These are phyloP conservation scores for Siderastrea siderea DNA, from an alignment of 92 coral and sea anemone species.

Conservation along the genomic window DNA sequence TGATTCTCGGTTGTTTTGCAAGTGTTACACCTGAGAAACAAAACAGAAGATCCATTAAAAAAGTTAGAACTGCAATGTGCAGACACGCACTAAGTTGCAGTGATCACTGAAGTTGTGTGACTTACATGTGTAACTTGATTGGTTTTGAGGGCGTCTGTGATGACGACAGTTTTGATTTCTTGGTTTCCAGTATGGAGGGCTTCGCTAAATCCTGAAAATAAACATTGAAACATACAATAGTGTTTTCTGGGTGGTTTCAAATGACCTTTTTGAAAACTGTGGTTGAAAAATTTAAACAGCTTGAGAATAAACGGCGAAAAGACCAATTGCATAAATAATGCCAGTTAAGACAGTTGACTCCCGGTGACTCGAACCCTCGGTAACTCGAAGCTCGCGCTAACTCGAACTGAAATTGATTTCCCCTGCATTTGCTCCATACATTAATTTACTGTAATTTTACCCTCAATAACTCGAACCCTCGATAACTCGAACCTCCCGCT, in stretches of 20 bases:
- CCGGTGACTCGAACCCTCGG: no score
- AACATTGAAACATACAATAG: neutral
- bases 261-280: neutral
- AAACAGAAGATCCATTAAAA: neutral
- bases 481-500: no score
- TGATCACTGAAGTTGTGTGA: neutral
- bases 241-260: neutral
- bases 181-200: conserved; percentile 83
- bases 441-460: no score
- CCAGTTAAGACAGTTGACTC: no score
- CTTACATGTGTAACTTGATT: conserved; percentile 91
- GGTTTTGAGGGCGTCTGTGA: conserved; percentile 76
- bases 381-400: no score
- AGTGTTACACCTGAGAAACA: conserved; percentile 83
- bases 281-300: neutral
- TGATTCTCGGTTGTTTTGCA: conserved; percentile 94
- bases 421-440: no score
- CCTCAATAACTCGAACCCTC: no score
- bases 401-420: no score
- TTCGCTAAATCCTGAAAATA: conserved; percentile 73
- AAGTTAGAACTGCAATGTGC: neutral
- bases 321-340: neutral
- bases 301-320: neutral
- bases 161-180: conserved; percentile 69
- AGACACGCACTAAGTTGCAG: neutral